Conservation (phyloP, 2,888 invertebrate species). For the Oxyteleia sp. region DNA sequence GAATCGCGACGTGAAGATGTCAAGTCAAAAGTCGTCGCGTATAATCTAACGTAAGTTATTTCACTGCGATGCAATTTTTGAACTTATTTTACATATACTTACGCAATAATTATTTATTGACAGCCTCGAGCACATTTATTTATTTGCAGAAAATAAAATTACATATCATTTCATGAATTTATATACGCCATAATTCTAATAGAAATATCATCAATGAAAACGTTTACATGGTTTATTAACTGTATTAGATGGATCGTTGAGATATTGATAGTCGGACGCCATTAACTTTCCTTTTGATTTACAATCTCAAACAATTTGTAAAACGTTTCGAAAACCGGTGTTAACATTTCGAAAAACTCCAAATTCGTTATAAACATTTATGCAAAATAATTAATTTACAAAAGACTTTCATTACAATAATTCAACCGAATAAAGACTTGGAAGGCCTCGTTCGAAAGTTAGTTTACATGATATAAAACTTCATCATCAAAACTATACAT, state of each 20-base stretch:
- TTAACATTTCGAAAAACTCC: neutral
- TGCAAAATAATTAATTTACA: no score
- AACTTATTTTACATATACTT: slow-evolving; percentile 30
- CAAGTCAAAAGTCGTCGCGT: slow-evolving; percentile 56
- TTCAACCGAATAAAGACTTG: neutral
- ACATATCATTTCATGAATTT: slow-evolving; percentile 43
- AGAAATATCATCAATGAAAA: slow-evolving; percentile 9
- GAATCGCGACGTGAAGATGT: slow-evolving; percentile 47
- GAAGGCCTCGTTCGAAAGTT: neutral
- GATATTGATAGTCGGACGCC: neutral
- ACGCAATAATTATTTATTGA: slow-evolving; percentile 51
- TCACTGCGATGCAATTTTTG: slow-evolving; percentile 17
- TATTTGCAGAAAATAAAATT: slow-evolving; percentile 53
- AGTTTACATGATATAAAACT: no score
- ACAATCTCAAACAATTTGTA: neutral
- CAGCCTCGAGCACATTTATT: slow-evolving; percentile 27
- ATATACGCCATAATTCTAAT: slow-evolving; percentile 12
- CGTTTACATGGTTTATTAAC: slow-evolving; percentile 7
- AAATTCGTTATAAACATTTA: no score
- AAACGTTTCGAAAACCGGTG: neutral
- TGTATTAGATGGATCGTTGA: neutral
- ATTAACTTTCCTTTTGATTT: neutral
- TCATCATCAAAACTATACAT: no score
- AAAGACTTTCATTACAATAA: neutral
- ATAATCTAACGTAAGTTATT: slow-evolving; percentile 42